Evolutionary conservation across 2,113 vertebrate genomes (phyloP), one percentile per base, ranked within the genome.

Genomic region (Oreotrochilus melanogaster): DNA sequence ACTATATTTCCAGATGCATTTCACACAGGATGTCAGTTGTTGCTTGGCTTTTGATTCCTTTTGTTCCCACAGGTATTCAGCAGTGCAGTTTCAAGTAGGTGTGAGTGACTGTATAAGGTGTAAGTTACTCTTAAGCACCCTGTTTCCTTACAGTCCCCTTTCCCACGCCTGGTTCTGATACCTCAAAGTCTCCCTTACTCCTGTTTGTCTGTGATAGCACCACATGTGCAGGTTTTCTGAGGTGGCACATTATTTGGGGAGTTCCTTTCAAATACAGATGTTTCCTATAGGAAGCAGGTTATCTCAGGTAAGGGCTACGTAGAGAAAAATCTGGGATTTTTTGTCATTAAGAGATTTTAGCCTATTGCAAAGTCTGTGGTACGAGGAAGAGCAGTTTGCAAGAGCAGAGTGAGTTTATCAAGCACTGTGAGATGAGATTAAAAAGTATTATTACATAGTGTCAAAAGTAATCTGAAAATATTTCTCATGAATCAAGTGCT

Each of bases 1-100:
- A 33, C 28, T 78, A 22, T 30, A 11, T 93, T 91, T 88, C 65
- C 60, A 80, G 31, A 28, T 62, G 23, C 21, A 16, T 78, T 93
- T 79, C 75, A 67, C 25, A 23, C 14, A 54, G 51, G 9, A 93
- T 83, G 76, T 92, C 60, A 9, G 22, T n/a, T 95, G 90, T 80
- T 2, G 0, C 51, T 47, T 58, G 51, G 14, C 27, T 51, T 73
- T 80, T 48, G 16, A 22, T 76, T 56, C 23, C 10, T 33, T 69
- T 56, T 61, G 70, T 78, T 75, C 27, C 28, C 50, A 24, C 45
- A 51, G 85, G 92, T 54, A 54, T 50, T 57, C 27, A 61, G 8
- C 54, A 48, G 37, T 23, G 51, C 9, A 12, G 33, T 92, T 94
- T 93, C 45, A 53, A 1, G 0, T 37, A 31, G 4, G 12, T 27